Evolutionary conservation across 2,888 invertebrate genomes (phyloP).

Genomic region (Chydorus sphaericus): DNA sequence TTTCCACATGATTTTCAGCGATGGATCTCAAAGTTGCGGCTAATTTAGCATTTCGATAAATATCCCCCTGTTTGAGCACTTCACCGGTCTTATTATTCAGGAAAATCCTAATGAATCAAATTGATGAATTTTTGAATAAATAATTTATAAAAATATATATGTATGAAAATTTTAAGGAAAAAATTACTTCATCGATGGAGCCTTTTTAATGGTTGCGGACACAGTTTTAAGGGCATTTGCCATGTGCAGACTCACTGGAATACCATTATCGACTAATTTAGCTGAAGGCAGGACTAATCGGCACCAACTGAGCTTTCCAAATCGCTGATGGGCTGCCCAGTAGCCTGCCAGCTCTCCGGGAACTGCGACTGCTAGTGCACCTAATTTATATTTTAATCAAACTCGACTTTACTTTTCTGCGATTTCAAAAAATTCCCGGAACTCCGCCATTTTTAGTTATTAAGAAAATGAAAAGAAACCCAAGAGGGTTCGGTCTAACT

Average conservation of each 20-base stretch:
- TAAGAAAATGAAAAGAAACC: no score
- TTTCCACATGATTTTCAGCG: constrained; percentile 47
- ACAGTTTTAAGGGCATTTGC: constrained; percentile 23
- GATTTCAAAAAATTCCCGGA: no score
- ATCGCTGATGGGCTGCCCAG: constrained; percentile 54
- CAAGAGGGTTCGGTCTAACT: no score
- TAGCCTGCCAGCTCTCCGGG: constrained; percentile 81
- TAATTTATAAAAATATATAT: not conserved
- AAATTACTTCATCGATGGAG: constrained; percentile 17
- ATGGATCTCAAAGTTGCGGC: constrained; percentile 54
- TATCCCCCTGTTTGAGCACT: constrained; percentile 46
- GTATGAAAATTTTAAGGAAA: not conserved
- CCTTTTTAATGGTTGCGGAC: not conserved
- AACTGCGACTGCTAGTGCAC: constrained; percentile 62
- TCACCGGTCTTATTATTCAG: constrained; percentile 43
- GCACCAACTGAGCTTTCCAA: constrained; percentile 53
- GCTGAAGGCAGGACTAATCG: constrained; percentile 65
- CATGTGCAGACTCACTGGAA: constrained; percentile 49
- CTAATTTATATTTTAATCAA: no score
- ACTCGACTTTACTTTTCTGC: no score
- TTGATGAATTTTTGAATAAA: not conserved
- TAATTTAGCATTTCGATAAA: constrained; percentile 45
- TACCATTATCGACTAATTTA: constrained; percentile 54
- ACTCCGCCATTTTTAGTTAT: no score
- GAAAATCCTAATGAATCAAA: constrained; percentile 26